Evolutionary conservation across 2,888 invertebrate genomes (phyloP).

Genomic region (Drosophila testacea): DNA sequence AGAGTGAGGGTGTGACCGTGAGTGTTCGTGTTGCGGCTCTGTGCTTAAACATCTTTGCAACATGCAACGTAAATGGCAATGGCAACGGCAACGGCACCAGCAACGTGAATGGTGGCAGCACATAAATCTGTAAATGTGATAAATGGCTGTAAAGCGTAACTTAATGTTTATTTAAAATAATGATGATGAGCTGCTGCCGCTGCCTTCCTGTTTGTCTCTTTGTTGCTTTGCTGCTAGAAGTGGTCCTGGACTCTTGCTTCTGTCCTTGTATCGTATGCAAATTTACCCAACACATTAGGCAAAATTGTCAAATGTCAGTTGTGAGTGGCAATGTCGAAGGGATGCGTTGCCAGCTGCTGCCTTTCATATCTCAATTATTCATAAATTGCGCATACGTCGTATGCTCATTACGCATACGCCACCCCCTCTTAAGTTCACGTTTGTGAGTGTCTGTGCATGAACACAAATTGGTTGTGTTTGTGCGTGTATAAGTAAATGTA

Average conservation of each 20-base stretch:
- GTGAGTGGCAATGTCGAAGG: constrained; percentile 28
- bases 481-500: constrained; percentile 14
- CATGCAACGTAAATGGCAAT: constrained; percentile 39
- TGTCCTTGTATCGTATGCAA: constrained; percentile 36
- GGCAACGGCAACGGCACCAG: constrained; percentile 18
- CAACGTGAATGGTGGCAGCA: constrained; percentile 50
- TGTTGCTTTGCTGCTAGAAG: background rate
- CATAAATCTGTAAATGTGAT: constrained; percentile 79
- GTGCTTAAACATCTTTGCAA: constrained; percentile 32
- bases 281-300: constrained; percentile 34
- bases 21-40: constrained; percentile 13
- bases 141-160: constrained; percentile 75
- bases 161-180: constrained; percentile 80
- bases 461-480: constrained; percentile 37
- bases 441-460: background rate
- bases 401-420: constrained; percentile 70
- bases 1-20: background rate
- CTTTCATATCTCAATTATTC: constrained; percentile 74
- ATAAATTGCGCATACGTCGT: constrained; percentile 66
- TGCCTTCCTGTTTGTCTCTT: constrained; percentile 7
- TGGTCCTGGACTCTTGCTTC: constrained; percentile 1
- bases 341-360: constrained; percentile 28
- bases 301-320: constrained; percentile 47
- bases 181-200: constrained; percentile 66
- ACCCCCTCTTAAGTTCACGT: constrained; percentile 5